These are phyloP conservation scores for Hippocampus comes DNA, from an alignment of 2,113 vertebrate genomes.

Conservation along the genomic window DNA sequence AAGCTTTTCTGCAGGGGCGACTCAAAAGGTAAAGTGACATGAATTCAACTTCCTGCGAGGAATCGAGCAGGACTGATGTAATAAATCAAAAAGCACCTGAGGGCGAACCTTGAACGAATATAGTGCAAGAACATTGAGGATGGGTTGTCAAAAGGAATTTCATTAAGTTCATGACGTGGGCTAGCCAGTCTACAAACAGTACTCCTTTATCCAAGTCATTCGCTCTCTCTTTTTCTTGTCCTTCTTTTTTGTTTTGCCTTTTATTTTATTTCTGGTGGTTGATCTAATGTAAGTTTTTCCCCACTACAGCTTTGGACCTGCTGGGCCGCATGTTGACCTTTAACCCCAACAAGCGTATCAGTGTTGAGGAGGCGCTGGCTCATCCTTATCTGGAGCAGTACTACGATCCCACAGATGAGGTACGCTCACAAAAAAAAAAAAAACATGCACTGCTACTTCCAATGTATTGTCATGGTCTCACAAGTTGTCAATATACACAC, in stretches of 20 bases:
- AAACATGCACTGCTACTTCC: no score
- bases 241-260: no score
- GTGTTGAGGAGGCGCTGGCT: conserved; percentile 83
- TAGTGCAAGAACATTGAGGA: no score
- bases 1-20: conserved; percentile 79
- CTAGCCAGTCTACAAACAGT: no score
- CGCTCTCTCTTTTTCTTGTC: not conserved
- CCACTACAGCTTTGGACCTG: conserved; percentile 78
- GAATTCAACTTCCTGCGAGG: not conserved
- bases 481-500: no score
- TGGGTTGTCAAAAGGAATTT: no score
- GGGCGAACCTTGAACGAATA: no score
- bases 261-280: not conserved
- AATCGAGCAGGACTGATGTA: not conserved
- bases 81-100: not conserved
- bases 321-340: conserved; percentile 88
- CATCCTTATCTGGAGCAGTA: conserved; percentile 90
- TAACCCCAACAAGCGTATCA: conserved; percentile 87
- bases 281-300: conserved; percentile 9
- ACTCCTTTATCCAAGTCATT: not conserved
- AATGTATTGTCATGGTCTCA: no score
- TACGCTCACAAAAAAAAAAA: conserved; percentile 29
- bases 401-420: conserved; percentile 88
- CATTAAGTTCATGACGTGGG: no score
- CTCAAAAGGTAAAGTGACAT: conserved; percentile 65